A percentile compares a stretch with the other conserved stretches of the same genome.
These are phyloP conservation scores for Oxygymnocypris stewartii DNA, from an alignment of 2,113 vertebrate genomes.

Conservation along the genomic window DNA sequence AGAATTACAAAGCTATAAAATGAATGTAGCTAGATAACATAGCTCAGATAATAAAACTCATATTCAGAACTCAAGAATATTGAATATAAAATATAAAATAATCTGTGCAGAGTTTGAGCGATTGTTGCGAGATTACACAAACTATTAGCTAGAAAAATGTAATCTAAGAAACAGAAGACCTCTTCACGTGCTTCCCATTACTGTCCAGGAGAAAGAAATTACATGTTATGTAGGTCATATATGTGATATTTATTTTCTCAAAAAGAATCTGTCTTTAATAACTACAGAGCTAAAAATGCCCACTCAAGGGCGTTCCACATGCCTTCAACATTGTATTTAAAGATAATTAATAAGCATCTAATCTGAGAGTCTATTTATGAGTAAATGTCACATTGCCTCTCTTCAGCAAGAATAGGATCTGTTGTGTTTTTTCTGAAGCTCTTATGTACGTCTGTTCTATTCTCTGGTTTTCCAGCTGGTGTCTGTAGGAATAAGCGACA, in stretches of 20 bases:
- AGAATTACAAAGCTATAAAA: neutral
- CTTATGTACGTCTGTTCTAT: constrained; percentile 12
- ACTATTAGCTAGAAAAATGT: neutral
- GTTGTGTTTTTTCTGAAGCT: constrained; percentile 24
- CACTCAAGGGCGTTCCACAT: neutral
- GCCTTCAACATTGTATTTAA: neutral
- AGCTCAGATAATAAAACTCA: neutral
- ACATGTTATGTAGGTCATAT: neutral
- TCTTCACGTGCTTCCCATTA: neutral
- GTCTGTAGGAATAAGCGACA: neutral
- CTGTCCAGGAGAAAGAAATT: neutral
- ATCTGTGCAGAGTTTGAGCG: neutral
- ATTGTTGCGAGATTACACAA: neutral
- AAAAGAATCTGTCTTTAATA: neutral
- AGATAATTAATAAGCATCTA: neutral
- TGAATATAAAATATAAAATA: neutral
- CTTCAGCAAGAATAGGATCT: constrained; percentile 31
- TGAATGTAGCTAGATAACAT: neutral
- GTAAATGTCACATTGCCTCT: neutral
- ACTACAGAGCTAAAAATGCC: neutral
- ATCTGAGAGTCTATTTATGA: neutral
- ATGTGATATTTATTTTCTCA: neutral
- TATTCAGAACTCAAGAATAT: neutral
- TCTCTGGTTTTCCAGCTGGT: constrained; percentile 22
- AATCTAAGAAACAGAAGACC: neutral